Percentiles rank a stretch among this genome's conserved stretches.
Evolutionary conservation across 2,888 invertebrate genomes (phyloP).

Genomic region (Drosophila meridiana): DNA sequence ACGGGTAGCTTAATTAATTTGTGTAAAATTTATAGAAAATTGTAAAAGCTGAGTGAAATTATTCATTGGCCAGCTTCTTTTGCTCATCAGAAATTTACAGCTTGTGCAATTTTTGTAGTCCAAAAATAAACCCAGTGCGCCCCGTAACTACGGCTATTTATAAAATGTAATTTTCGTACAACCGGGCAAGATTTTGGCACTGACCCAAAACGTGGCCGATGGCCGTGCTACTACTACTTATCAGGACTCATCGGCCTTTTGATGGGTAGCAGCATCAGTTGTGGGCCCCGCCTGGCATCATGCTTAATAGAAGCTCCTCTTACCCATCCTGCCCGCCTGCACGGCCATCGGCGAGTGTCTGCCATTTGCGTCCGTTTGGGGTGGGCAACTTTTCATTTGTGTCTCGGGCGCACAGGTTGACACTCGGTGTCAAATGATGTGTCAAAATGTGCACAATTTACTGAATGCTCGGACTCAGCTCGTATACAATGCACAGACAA

Average conservation of each 20-base stretch:
- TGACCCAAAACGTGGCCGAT: conserved; percentile 65
- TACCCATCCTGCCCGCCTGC: conserved; percentile 36
- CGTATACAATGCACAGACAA: conserved; percentile 22
- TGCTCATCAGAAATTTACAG: conserved; percentile 76
- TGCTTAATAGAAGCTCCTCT: conserved; percentile 62
- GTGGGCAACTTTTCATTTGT: conserved; percentile 72
- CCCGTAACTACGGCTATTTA: conserved; percentile 47
- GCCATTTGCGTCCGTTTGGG: conserved; percentile 13
- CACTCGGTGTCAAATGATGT: conserved; percentile 82
- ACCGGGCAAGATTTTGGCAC: conserved; percentile 47
- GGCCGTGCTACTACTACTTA: conserved; percentile 46
- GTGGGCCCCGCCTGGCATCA: conserved; percentile 22
- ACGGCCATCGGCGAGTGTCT: conserved; percentile 1
- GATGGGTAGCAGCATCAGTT: conserved; percentile 48
- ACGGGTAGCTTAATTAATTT: conserved; percentile 61
- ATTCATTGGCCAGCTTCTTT: conserved; percentile 53
- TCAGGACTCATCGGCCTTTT: conserved; percentile 54
- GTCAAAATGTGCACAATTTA: conserved; percentile 81
- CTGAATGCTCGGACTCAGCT: conserved; percentile 55
- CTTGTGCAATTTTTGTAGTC: conserved; percentile 34
- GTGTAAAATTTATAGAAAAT: conserved; percentile 59
- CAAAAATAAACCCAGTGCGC: conserved; percentile 43
- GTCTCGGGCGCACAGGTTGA: conserved; percentile 64
- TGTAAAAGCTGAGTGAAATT: conserved; percentile 46
- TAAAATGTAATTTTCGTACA: conserved; percentile 57